Base-by-base conservation (phyloP, 2,888 invertebrate species). In the Campoplex capitator region DNA sequence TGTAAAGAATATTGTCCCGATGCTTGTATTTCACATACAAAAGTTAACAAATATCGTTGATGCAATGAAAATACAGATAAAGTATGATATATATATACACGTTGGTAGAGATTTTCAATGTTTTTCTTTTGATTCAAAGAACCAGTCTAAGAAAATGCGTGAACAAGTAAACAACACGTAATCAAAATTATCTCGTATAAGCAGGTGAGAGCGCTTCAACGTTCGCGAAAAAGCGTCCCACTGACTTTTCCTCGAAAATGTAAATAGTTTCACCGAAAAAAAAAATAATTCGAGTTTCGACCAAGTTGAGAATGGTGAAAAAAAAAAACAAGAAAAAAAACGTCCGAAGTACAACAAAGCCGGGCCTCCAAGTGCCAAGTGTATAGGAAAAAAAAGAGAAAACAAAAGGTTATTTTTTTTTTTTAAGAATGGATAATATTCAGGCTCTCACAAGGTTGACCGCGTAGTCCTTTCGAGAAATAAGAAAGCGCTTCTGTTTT, bases 111-210 rank as follows among this genome's bases (percentile, higher is more conserved):
- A 23, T 67, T 75, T 6, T 38, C 23, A 48, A 18, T 38, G 16
- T 54, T 42, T 78, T 13, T 58, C 23, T 23, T 28, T 38, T 56
- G 56, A 70, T 23, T 23, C 45, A 32, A 54, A 45, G 18, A 42
- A 51, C 6, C 45, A 62, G 62, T 51, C n/a, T 48, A 38, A 16
- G 62, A 28, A 35, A 51, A 67, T 23, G 77, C n/a, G 54, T 78
- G 7, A 77, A 58, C 73, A 71, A 78, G 85, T 85, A 85, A 85
- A 85, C 82, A 85, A 82, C 51, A 70, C 75, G 54, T 65, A 76
- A 68, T 48, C 38, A 62, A 48, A 74, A 58, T 42, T 11, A 42
- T 70, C 38, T 23, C 67, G 56, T 70, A 82, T 67, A 78, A 85
- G 77, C 77, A 32, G 85, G 78, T 82, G 74, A 67, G 32, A 38